Base-by-base conservation (phyloP, 2,113 vertebrate genomes). In the Strigops habroptila region DNA sequence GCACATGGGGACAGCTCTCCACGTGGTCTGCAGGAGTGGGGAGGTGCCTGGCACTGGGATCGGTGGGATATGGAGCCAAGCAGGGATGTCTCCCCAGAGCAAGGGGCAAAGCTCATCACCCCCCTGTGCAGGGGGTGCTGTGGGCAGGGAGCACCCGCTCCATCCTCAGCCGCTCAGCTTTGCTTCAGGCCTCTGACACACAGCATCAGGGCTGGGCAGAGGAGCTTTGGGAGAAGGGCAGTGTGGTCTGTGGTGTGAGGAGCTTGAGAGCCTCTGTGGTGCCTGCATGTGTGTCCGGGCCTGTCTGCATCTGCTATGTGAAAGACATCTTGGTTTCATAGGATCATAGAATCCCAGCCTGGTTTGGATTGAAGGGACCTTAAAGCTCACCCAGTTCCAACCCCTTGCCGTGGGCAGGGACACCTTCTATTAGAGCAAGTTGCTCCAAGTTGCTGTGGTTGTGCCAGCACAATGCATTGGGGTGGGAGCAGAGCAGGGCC, bases 171-270 rank as follows among this genome's bases (percentile, higher is more conserved):
- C 1, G 1, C 48, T 62, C 27, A 9, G 59, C n/a, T 37, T 6
- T 33, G 25, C 37, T 35, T 14, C 39, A 15, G 28, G 12, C 10
- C 46, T 35, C 46, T 1, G 4, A 51, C 6, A 24, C 0, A 0
- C 35, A 71, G 46, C 53, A 55, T 14, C 33, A 9, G 65, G 44
- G 28, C 53, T 48, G 27, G 24, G 35, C 2, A 3, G 39, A 35
- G 64, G 25, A 31, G 14, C 21, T 3, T 3, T 44, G 49, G 49
- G 39, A 60, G 44, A 68, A 69, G 46, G 5, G 19, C 9, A 41
- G 43, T 41, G 44, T 35, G 59, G 43, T 7, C 5, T 33, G 37
- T 8, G 41, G 18, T 46, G 52, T 43, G 65, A 35, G 49, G 48
- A 69, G 75, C 3, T 14, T 22, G 11, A 33, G 74, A 37, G 27